Base-by-base conservation (phyloP, 35 echinoderm and acorn worm genomes). In the Ophioderma brevispina region DNA sequence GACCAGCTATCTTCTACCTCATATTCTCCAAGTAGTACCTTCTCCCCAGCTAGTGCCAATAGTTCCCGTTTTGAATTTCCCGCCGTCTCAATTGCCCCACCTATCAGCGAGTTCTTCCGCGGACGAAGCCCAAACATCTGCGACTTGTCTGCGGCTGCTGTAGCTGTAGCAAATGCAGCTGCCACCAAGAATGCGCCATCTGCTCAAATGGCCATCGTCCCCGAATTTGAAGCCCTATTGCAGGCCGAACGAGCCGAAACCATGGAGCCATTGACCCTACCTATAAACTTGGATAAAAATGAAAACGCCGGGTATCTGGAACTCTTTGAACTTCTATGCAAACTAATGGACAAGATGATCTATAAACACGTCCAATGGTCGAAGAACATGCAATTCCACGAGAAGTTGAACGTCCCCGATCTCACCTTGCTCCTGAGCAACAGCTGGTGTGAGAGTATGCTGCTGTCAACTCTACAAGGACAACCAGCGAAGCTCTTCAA, bases 321-420 rank as follows among this genome's bases (percentile, higher is more conserved):
- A 63, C 38, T 99, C 32, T 99, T 99, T 56, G 93, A 93, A 85
- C 88, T 99, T 23, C 81, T 99, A 6, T 99, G 97, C 90, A 92
- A 93, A 35, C 63, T 99, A 25, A 92, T 95, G 91, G 97, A 99
- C 75, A 76, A 77, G 36, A 85, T 95, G 49, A 90, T 99, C 37
- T 87, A 95, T 55, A 35, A 91, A 35, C 87, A 99, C 42, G 91
- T 95, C 80, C 64, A 87, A 49, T 99, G 97, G 97, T 87, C 85
- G 34, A 99, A 95, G 37, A 59, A 94, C 34, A 32, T 95, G 41
- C 94, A 91, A 8, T 99, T 95, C 64, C 52, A 83, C 19, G 55
- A 64, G 1, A 90, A 81, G 41, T 46, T 99, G 40, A 88, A 87
- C 0, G 89, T 99, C 76, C 80, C 75, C 21, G 94, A 94, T 78